These are phyloP conservation scores for Drosophila nigricruria DNA, from an alignment of 2,888 invertebrate genomes.

Conservation along the genomic window DNA sequence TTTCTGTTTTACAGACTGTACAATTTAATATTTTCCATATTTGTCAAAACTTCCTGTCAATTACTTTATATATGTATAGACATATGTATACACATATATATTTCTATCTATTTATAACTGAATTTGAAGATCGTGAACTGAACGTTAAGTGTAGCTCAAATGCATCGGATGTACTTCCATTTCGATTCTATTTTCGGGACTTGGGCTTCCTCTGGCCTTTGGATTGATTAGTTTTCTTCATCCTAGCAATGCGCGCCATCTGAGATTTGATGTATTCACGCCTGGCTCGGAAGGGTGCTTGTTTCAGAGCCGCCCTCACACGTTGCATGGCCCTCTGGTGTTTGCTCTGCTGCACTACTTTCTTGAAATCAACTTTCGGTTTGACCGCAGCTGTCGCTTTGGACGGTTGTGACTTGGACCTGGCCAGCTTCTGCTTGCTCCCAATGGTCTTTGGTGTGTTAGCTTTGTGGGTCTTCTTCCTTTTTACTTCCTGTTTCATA, in stretches of 20 bases:
- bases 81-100: background rate
- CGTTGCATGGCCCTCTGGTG: background rate
- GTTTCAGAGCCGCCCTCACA: background rate
- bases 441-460: background rate
- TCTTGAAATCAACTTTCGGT: background rate
- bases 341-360: background rate
- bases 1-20: slow-evolving; percentile 5
- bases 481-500: no score
- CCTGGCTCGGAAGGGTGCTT: background rate
- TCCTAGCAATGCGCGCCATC: slow-evolving; percentile 7
- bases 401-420: background rate
- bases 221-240: background rate
- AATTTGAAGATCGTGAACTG: background rate
- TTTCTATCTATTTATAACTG: background rate
- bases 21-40: slow-evolving; percentile 4
- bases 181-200: background rate
- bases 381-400: background rate
- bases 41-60: background rate
- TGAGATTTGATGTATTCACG: slow-evolving; percentile 17
- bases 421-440: background rate
- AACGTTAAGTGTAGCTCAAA: no score
- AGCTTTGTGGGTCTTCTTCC: background rate
- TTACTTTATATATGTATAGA: background rate
- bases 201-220: background rate
- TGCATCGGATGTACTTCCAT: background rate